Conservation (phyloP, 2,113 vertebrate species). For the Ammodytes dubius region DNA sequence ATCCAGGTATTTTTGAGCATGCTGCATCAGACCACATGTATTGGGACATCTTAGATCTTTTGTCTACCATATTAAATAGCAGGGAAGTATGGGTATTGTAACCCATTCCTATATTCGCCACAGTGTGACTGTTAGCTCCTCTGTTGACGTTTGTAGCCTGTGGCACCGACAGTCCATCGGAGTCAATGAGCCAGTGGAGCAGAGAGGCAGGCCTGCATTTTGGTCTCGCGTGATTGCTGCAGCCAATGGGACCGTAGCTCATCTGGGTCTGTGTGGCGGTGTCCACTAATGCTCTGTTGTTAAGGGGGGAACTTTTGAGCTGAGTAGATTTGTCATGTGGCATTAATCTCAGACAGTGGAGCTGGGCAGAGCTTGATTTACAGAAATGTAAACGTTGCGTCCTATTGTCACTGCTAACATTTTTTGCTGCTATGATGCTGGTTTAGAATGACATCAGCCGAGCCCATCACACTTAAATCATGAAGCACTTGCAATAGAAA, state of each 20-base stretch:
- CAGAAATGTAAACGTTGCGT: constrained; percentile 60
- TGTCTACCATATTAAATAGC: too few relatives aligned
- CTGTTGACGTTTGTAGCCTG: constrained; percentile 67
- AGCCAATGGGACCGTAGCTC: constrained; percentile 78
- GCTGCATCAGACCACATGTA: too few relatives aligned
- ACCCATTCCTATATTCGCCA: background rate
- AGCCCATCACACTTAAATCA: too few relatives aligned
- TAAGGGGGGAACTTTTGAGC: constrained; percentile 80
- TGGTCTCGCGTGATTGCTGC: constrained; percentile 71
- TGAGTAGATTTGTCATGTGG: constrained; percentile 76
- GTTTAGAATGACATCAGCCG: constrained; percentile 13
- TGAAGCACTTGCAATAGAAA: background rate
- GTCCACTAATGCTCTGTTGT: constrained; percentile 82
- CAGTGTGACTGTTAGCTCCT: constrained; percentile 26
- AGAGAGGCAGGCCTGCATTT: constrained; percentile 61
- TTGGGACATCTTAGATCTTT: too few relatives aligned
- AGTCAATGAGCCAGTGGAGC: constrained; percentile 79
- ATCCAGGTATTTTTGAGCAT: too few relatives aligned
- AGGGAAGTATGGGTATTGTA: too few relatives aligned
- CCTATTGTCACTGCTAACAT: constrained; percentile 15
- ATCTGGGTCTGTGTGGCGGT: constrained; percentile 78
- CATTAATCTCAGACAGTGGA: constrained; percentile 70
- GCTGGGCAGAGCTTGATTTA: constrained; percentile 56
- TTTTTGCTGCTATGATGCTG: constrained; percentile 6
- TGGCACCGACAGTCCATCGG: constrained; percentile 75